These are phyloP conservation scores for Eulemur macaco DNA, from an alignment of 2,113 vertebrate species.

Conservation along the genomic window DNA sequence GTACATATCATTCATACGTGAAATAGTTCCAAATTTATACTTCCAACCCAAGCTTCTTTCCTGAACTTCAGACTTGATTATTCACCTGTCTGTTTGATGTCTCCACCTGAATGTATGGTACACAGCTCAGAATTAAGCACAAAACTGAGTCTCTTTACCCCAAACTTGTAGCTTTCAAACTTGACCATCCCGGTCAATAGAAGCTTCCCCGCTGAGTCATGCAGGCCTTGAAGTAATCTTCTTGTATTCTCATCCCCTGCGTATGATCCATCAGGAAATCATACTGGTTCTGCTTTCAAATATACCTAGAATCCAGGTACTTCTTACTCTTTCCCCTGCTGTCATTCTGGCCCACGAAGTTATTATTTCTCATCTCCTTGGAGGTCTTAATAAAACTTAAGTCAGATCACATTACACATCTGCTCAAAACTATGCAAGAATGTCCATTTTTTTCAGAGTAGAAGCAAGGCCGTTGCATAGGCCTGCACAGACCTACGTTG, in stretches of 20 bases:
- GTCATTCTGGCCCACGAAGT: not conserved
- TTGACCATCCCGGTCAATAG: not conserved
- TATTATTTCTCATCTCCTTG: not conserved
- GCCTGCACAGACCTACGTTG: accelerated
- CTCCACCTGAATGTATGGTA: not conserved
- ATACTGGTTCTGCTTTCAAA: not conserved
- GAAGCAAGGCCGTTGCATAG: not conserved
- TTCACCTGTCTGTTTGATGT: not conserved
- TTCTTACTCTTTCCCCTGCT: not conserved
- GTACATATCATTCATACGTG: not conserved
- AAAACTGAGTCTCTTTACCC: not conserved
- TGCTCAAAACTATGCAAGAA: not conserved
- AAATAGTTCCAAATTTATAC: not conserved
- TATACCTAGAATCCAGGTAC: not conserved
- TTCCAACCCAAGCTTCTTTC: not conserved
- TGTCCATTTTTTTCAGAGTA: not conserved
- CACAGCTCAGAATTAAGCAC: not conserved
- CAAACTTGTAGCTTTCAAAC: not conserved
- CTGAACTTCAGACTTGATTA: not conserved
- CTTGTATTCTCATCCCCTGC: not conserved
- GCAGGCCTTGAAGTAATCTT: not conserved
- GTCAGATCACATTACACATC: not conserved
- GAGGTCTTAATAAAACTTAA: not conserved
- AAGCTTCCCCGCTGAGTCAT: not conserved
- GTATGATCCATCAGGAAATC: not conserved